Conservation (phyloP, 2,113 vertebrate genomes). For the Pluvialis apricaria region DNA sequence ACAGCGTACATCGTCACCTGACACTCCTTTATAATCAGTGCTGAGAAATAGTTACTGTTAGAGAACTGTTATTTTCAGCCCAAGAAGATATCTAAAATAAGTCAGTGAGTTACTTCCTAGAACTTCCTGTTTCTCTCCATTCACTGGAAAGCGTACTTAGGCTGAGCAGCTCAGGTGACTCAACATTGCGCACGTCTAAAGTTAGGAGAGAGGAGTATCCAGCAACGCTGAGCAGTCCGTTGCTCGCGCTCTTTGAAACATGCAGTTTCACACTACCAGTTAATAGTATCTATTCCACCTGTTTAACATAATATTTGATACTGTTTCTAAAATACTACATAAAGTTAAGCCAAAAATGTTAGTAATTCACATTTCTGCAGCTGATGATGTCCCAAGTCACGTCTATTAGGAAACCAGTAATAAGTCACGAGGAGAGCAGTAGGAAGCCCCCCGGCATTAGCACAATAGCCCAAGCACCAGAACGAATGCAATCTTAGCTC, state of each 20-base stretch:
- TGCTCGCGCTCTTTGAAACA: background rate
- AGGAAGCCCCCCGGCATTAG: background rate
- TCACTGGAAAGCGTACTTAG: background rate
- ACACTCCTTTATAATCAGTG: background rate
- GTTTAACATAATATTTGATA: accelerated
- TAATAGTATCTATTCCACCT: background rate
- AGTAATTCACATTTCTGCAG: background rate
- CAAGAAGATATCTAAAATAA: background rate
- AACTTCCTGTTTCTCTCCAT: background rate
- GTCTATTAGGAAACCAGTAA: background rate
- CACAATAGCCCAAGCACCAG: background rate
- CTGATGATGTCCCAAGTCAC: background rate
- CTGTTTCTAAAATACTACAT: background rate
- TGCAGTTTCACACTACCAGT: background rate
- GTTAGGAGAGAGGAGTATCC: background rate
- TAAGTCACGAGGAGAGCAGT: background rate
- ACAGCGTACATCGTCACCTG: background rate
- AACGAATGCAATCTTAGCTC: background rate
- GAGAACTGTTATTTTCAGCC: background rate
- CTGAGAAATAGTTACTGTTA: background rate
- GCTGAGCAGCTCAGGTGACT: background rate
- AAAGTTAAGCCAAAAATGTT: background rate
- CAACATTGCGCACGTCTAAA: background rate
- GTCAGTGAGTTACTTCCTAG: background rate
- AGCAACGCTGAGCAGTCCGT: background rate